Conservation (phyloP, 1,140 invertebrate species). For the Drosophila cardini region DNA sequence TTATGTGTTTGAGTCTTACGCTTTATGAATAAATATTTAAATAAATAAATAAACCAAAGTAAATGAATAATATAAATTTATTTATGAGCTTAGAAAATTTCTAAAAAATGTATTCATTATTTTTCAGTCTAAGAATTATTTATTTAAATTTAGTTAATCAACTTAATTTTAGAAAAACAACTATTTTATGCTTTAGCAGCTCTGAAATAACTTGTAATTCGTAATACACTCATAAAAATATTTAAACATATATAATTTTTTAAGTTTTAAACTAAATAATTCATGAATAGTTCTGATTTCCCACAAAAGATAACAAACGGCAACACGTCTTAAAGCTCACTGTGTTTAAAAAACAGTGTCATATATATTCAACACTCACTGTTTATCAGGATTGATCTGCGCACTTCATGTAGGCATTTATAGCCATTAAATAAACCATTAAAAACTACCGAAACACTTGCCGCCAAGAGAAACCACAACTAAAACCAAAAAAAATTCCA, state of each 20-base stretch:
- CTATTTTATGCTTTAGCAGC: background rate
- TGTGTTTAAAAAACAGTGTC: background rate
- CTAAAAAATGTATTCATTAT: no score
- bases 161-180: no score
- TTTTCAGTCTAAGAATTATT: background rate
- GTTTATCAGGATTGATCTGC: slow-evolving; percentile 32
- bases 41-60: no score
- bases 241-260: background rate
- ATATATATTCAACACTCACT: background rate
- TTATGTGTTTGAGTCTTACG: no score
- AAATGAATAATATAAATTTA: no score
- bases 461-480: background rate
- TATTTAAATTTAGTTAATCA: no score
- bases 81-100: no score
- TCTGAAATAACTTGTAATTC: background rate
- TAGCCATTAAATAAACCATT: slow-evolving; percentile 30
- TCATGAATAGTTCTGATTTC: slow-evolving; percentile 3
- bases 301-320: background rate
- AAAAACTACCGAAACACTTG: slow-evolving; percentile 47
- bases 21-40: no score
- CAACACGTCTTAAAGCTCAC: background rate
- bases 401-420: slow-evolving; percentile 37
- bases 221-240: slow-evolving; percentile 2
- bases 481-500: no score
- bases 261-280: background rate